Evolutionary conservation across 2,888 invertebrate genomes (phyloP), one percentile per base, ranked within the genome.

Genomic region (Ormyrus nitidulus): DNA sequence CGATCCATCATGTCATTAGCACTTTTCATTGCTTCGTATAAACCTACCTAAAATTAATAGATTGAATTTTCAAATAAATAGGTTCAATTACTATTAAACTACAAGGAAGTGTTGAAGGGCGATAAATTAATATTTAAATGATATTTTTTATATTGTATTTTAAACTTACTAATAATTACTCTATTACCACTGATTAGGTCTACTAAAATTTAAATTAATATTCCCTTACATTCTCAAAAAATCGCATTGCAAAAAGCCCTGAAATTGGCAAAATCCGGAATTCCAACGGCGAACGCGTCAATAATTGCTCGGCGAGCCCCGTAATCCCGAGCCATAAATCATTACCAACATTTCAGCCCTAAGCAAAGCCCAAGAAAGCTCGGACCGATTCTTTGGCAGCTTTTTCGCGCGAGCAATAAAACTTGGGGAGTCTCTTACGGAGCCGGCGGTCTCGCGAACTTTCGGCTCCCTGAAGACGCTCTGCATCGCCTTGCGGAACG

Each of bases 1-100:
- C 93, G 94, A 84, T 97, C 96, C 84, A 97, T 91, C 70, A 95
- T 91, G 61, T 91, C 92, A 75, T 94, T 93, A 53, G 95, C 95
- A 70, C 94, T 93, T 88, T 92, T 91, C 87, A 97, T 93, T 1
- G 94, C 92, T 89, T 96, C 96, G 13, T 95, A 91, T 7, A 96
- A 91, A 0, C 95, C 96, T 0, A 91, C 76, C 89, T 89, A 46
- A 51, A 72, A 62, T 71, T 5, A 76, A 70, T 76, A 13, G 19
- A 65, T 48, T 56, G 34, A 34, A 34, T 2, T 34, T 34, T 34
- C 34, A 34, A 34, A 34, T 34, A 34, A 34, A 34, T 34, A 34
- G 34, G 34, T 34, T 34, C 34, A 34, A 34, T 34, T 34, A 34
- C 34, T 34, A 34, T 34, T 34, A 34, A 34, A 34, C 34, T 34